Evolutionary conservation across 2,797 vertebrate genomes (phyloP).

Genomic region (Amblyraja radiata): DNA sequence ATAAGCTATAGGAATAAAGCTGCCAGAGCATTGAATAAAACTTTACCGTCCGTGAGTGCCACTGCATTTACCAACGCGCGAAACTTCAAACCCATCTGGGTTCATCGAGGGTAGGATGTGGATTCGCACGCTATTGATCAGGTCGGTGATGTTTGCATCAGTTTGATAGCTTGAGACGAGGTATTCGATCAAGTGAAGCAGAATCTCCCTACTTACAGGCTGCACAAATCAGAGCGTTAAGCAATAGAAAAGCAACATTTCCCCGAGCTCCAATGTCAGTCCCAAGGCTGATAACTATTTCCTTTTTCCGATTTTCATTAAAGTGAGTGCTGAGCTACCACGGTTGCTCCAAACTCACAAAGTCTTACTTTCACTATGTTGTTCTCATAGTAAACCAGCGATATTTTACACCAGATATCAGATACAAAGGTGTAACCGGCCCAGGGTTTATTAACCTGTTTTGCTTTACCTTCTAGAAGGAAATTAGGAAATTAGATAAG

Average conservation of each 20-base stretch:
- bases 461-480: not conserved
- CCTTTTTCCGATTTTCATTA: not conserved
- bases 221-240: slow-evolving; percentile 17
- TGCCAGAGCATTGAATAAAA: not conserved
- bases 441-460: not conserved
- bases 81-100: slow-evolving; percentile 20
- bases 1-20: not conserved
- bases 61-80: not conserved
- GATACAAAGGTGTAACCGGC: not conserved
- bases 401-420: not conserved
- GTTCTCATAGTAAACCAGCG: not conserved
- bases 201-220: not conserved
- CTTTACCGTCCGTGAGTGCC: slow-evolving; percentile 11
- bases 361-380: not conserved
- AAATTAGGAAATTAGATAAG: too few species aligned
- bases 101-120: slow-evolving; percentile 31
- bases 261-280: not conserved
- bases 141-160: not conserved
- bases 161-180: slow-evolving; percentile 12
- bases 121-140: slow-evolving; percentile 1
- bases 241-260: not conserved
- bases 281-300: not conserved
- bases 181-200: slow-evolving; percentile 22
- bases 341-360: not conserved
- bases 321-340: not conserved